Percentiles rank a stretch among this genome's conserved stretches.
Evolutionary conservation across 2,113 vertebrate species (phyloP).

Genomic region (Oryzias melastigma): DNA sequence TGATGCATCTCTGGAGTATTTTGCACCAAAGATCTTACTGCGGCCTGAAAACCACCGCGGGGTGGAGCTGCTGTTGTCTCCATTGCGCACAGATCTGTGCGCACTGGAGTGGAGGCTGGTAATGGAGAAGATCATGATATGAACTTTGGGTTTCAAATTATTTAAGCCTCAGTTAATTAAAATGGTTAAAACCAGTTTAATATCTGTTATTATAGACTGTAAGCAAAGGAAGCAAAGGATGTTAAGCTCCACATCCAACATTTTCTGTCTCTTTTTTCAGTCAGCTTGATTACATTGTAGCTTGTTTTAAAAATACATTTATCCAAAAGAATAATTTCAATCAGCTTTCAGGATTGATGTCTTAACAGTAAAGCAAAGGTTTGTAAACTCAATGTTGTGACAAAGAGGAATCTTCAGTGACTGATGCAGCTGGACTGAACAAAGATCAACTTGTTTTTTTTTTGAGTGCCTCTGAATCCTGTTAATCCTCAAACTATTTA

Average conservation of each 20-base stretch:
- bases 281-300: too few relatives aligned
- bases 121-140: not conserved
- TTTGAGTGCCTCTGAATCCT: conserved; percentile 15
- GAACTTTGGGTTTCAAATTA: too few relatives aligned
- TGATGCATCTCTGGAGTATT: conserved; percentile 14
- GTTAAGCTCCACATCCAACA: too few relatives aligned
- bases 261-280: too few relatives aligned
- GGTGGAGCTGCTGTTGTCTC: conserved; percentile 53
- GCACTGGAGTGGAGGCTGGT: not conserved
- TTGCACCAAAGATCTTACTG: conserved; percentile 17
- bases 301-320: too few relatives aligned
- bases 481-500: conserved; percentile 15
- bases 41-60: conserved; percentile 18
- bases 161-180: too few relatives aligned
- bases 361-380: conserved; percentile 5
- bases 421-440: not conserved
- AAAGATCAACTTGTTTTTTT: conserved; percentile 16
- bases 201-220: too few relatives aligned
- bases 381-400: conserved; percentile 19
- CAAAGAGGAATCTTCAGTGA: not conserved
- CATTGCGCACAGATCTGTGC: not conserved
- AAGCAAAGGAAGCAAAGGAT: too few relatives aligned
- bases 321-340: too few relatives aligned
- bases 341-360: too few relatives aligned
- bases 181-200: too few relatives aligned